Conservation (phyloP, 2,888 invertebrate species). For the Rambutsinella grinnellia region DNA sequence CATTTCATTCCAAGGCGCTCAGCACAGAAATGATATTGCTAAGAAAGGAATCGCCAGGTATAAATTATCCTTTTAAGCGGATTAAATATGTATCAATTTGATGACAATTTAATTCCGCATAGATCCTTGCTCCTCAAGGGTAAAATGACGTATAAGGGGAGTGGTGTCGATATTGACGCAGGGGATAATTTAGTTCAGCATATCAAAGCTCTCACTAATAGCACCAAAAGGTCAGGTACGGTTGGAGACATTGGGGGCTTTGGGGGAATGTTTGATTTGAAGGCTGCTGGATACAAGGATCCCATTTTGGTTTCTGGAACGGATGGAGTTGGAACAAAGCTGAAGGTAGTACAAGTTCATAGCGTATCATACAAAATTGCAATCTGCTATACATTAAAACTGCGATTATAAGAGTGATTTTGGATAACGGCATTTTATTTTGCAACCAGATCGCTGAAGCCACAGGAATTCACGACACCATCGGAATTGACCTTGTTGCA, state of each 20-base stretch:
- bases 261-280: constrained; percentile 92
- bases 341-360: too few species aligned
- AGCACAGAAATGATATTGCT: constrained; percentile 91
- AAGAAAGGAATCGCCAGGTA: constrained; percentile 87
- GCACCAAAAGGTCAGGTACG: constrained; percentile 84
- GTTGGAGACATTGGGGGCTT: constrained; percentile 90
- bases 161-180: constrained; percentile 94
- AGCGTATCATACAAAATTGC: too few species aligned
- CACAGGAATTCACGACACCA: constrained; percentile 81
- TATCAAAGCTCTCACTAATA: constrained; percentile 86
- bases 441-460: constrained; percentile 82
- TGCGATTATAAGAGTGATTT: too few species aligned
- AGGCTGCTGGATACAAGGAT: constrained; percentile 81
- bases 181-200: constrained; percentile 86
- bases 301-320: constrained; percentile 94
- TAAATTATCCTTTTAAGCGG: constrained; percentile 53
- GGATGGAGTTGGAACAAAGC: constrained; percentile 97
- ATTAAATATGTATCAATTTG: not conserved
- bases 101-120: not conserved
- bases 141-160: constrained; percentile 85
- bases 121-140: constrained; percentile 75
- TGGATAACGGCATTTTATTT: not conserved
- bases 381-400: not conserved
- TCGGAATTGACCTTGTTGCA: constrained; percentile 96
- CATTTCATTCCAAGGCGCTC: constrained; percentile 87